Conservation (phyloP, 2,113 vertebrate species). For the Bagarius yarrelli region DNA sequence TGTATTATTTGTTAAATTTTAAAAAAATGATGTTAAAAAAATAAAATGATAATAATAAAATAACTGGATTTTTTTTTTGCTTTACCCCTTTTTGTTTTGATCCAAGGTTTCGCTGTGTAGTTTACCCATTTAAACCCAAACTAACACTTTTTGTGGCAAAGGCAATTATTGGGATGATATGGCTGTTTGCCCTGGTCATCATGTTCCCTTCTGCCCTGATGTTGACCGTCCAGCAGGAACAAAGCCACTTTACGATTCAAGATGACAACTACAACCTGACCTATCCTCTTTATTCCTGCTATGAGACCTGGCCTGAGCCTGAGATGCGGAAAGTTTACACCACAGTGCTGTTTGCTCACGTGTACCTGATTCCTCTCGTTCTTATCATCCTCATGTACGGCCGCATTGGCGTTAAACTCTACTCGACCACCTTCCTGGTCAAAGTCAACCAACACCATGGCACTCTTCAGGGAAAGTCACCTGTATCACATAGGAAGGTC, state of each 20-base stretch:
- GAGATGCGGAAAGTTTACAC: slow-evolving; percentile 63
- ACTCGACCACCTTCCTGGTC: slow-evolving; percentile 38
- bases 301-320: slow-evolving; percentile 60
- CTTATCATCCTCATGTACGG: slow-evolving; percentile 62
- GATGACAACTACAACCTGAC: slow-evolving; percentile 41
- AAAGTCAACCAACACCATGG: neutral
- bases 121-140: slow-evolving; percentile 63
- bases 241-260: slow-evolving; percentile 51
- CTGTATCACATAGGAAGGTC: slow-evolving; percentile 51
- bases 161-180: slow-evolving; percentile 53
- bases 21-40: neutral
- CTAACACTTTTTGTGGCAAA: slow-evolving; percentile 55
- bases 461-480: neutral
- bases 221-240: slow-evolving; percentile 54
- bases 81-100: slow-evolving; percentile 1
- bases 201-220: slow-evolving; percentile 61
- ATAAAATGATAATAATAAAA: too few relatives aligned
- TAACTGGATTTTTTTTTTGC: neutral
- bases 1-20: neutral
- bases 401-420: slow-evolving; percentile 58
- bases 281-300: slow-evolving; percentile 61
- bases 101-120: slow-evolving; percentile 59
- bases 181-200: slow-evolving; percentile 59
- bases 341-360: slow-evolving; percentile 58
- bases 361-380: slow-evolving; percentile 58